phyloP scores from a whole-genome alignment of 1,140 invertebrate genomes.

The Phortica variegata region DNA sequence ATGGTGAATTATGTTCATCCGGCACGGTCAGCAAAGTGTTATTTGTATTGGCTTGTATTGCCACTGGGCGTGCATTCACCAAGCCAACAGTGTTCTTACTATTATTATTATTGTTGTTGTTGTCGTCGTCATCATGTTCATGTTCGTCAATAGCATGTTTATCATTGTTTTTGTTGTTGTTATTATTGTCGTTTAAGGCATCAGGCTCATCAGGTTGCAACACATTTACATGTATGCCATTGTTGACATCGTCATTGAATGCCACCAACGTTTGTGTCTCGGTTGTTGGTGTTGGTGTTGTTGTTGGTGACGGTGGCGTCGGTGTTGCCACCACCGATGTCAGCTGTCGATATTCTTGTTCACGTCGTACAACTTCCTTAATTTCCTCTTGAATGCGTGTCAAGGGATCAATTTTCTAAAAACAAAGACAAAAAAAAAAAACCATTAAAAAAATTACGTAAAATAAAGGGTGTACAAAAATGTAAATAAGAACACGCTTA shows the following conservation, averaged over 20 bases:
- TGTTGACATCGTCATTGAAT: background rate
- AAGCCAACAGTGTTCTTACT: conserved; percentile 3
- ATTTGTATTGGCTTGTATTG: conserved; percentile 13
- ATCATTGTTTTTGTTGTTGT: too few relatives aligned
- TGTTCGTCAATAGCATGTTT: too few relatives aligned
- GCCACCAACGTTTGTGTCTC: background rate
- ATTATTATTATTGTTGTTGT: conserved; percentile 15
- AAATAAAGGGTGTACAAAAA: too few relatives aligned
- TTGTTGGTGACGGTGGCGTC: conserved; percentile 30
- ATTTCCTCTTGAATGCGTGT: conserved; percentile 69
- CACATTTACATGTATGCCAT: too few relatives aligned
- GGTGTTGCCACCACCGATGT: conserved; percentile 57
- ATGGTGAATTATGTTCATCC: conserved; percentile 32
- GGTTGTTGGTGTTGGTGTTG: conserved; percentile 35
- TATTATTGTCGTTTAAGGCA: too few relatives aligned
- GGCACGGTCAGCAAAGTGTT: conserved; percentile 20
- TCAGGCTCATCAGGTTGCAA: too few relatives aligned
- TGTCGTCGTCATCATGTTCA: too few relatives aligned
- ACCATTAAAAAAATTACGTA: too few relatives aligned
- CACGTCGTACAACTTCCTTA: conserved; percentile 68
- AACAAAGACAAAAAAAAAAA: background rate
- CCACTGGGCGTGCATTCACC: conserved; percentile 35
- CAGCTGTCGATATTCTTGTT: conserved; percentile 66
- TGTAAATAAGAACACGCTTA: too few relatives aligned
- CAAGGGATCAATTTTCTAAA: conserved; percentile 64